Conservation (phyloP, 2,888 invertebrate species). For the Leptinotarsa juncta region DNA sequence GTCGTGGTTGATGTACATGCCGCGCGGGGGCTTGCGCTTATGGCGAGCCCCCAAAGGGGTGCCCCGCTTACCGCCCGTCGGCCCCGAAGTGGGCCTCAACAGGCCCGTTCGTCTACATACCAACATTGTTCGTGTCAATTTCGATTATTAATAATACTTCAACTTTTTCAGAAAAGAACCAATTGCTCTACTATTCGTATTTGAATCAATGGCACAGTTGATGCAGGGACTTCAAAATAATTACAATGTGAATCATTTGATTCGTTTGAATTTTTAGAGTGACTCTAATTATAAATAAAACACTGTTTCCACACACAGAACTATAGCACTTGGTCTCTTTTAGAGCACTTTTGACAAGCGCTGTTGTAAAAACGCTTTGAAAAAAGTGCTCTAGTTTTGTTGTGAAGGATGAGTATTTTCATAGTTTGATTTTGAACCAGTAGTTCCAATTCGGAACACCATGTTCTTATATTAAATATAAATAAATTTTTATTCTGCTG, state of each 20-base stretch:
- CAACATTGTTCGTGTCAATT: conserved; percentile 30
- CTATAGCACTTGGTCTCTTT: too few relatives aligned
- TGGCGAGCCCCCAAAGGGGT: conserved; percentile 66
- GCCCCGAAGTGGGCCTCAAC: conserved; percentile 84
- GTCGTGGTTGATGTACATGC: conserved; percentile 98
- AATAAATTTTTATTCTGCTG: too few relatives aligned
- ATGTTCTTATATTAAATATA: too few relatives aligned
- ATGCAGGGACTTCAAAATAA: not conserved
- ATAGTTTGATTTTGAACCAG: too few relatives aligned
- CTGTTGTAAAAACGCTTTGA: too few relatives aligned
- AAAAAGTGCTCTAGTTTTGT: too few relatives aligned
- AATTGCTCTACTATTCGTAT: not conserved
- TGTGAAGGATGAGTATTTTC: too few relatives aligned
- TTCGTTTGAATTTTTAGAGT: not conserved
- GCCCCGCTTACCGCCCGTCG: conserved; percentile 68
- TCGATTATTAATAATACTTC: not conserved
- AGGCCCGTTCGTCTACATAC: conserved; percentile 79
- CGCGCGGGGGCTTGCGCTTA: conserved; percentile 91
- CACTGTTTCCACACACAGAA: too few relatives aligned
- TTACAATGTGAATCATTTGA: not conserved
- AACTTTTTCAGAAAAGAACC: not conserved
- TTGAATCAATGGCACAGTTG: not conserved
- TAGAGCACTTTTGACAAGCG: too few relatives aligned
- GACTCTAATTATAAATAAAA: too few relatives aligned
- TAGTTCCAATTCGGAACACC: too few relatives aligned